Conservation (phyloP, 2,888 invertebrate species). For the Melanostoma scalare region DNA sequence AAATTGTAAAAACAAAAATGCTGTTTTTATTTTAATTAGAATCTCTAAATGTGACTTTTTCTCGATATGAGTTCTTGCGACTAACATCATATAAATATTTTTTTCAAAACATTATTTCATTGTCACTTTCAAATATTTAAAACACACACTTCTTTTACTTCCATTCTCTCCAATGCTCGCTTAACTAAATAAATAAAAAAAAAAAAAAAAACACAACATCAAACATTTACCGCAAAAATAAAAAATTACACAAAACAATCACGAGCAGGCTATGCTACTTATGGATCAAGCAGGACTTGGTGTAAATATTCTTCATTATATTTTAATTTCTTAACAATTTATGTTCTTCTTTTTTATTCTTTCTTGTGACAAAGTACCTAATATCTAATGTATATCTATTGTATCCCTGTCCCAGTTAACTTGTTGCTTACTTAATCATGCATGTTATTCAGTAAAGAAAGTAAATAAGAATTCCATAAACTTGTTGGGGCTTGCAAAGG, state of each 20-base stretch:
- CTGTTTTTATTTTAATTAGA: constrained; percentile 3
- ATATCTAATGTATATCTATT: too few species aligned
- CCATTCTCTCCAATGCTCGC: constrained; percentile 74
- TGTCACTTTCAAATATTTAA: constrained; percentile 67
- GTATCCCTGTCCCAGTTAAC: too few species aligned
- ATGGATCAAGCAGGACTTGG: constrained; percentile 94
- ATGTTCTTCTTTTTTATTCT: constrained; percentile 14
- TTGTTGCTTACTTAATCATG: too few species aligned
- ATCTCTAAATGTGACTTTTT: constrained; percentile 56
- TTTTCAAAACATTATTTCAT: constrained; percentile 43
- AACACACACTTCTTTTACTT: constrained; percentile 76
- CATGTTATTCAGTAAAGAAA: too few species aligned
- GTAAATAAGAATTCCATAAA: too few species aligned
- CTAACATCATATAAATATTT: constrained; percentile 75
- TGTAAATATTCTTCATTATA: constrained; percentile 87
- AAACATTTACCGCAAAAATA: constrained; percentile 69
- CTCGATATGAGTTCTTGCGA: constrained; percentile 71
- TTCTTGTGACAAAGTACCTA: too few species aligned
- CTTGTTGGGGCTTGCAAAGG: too few species aligned
- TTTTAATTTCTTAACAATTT: constrained; percentile 41
- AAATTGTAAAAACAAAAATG: constrained; percentile 23
- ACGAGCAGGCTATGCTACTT: constrained; percentile 92
- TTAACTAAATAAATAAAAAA: constrained; percentile 62
- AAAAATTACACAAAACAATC: constrained; percentile 57
- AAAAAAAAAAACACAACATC: constrained; percentile 62